A percentile compares a stretch with the other conserved stretches of the same genome.
phyloP scores from a whole-genome alignment of 2,797 vertebrate species.

The Sciurus vulgaris region DNA sequence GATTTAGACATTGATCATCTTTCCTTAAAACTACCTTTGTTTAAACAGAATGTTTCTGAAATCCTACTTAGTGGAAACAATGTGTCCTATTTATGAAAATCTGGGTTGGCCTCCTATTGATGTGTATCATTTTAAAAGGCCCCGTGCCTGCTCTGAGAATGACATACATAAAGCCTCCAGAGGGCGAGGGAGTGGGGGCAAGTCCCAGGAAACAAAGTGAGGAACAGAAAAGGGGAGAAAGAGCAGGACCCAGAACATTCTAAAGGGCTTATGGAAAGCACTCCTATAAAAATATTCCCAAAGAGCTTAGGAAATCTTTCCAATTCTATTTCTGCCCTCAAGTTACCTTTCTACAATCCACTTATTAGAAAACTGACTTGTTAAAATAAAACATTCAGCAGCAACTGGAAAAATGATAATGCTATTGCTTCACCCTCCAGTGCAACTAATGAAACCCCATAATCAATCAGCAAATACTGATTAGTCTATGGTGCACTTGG shows the following conservation, averaged over 20 bases:
- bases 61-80: constrained; percentile 66
- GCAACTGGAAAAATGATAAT: neutral
- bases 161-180: constrained; percentile 53
- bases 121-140: constrained; percentile 65
- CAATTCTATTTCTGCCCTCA: neutral
- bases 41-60: constrained; percentile 42
- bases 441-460: neutral
- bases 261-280: neutral
- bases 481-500: neutral
- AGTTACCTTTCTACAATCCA: neutral
- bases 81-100: constrained; percentile 77
- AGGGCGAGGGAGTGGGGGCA: neutral
- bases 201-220: constrained; percentile 13
- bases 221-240: neutral
- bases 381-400: neutral
- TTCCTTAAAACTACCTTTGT: constrained; percentile 63
- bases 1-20: neutral
- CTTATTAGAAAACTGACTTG: neutral
- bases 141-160: constrained; percentile 62
- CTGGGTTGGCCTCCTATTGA: constrained; percentile 66
- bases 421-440: neutral
- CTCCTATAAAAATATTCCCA: neutral
- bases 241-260: neutral
- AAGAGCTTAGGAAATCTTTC: neutral
- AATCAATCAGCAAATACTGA: neutral